Evolutionary conservation across 2,888 invertebrate genomes (phyloP), one percentile per base, ranked within the genome.

Genomic region (Tipula unca): DNA sequence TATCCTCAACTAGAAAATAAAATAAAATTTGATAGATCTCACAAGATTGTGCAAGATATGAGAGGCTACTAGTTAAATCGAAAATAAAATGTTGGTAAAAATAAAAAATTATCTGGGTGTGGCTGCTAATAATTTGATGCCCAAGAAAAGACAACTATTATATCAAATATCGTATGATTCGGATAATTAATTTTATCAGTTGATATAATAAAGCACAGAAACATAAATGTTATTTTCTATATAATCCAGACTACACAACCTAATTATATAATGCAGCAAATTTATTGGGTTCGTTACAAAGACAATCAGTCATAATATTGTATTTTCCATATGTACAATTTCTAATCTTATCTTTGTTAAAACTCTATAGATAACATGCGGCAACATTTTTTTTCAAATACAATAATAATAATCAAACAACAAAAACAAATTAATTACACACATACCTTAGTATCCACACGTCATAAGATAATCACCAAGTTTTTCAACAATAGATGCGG

Each of bases 391-490:
- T 14, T 17, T 48, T 17, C 5, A 48, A 10, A 69, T 8, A 69
- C 25, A 10, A 10, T 69, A 69, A 10, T 69, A 69, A 69, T 25
- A 25, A 25, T 69, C 25, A 69, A 10, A 25, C 25, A 69, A 48
- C 48, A 69, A 69, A 10, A 69, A 69, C 10, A 69, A 69, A 2
- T 69, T 35, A 83, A 83, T 83, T 32, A n/a, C 5, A 29, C 48
- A 32, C 85, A 29, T 88, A 94, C 94, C 94, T 94, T 97, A 97
- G 95, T 96, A 97, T 94, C 97, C 97, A 94, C 97, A 97, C 93
- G 94, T 95, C 94, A 97, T 95, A 94, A 97, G 95, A 95, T 97
- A 97, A 92, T 97, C 97, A 93, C 97, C 97, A 94, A 97, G 94
- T 94, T 97, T 97, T 95, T 97, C 97, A 92, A 97, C 97, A 93